Evolutionary conservation across 2,113 vertebrate genomes (phyloP), one percentile per base, ranked within the genome.

Genomic region (Menura novaehollandiae): DNA sequence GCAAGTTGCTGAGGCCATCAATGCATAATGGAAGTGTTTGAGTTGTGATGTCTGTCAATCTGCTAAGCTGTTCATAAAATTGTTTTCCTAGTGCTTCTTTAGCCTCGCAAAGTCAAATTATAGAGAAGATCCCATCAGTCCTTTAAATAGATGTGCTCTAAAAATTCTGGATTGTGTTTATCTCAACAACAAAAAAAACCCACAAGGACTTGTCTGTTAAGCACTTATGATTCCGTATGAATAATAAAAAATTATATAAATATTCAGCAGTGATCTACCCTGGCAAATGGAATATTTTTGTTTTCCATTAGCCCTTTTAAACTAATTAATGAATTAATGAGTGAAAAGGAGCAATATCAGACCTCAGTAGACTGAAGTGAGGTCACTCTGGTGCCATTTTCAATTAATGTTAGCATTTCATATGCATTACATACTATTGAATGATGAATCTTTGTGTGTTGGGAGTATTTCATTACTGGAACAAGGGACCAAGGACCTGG

Each of bases 291-390:
- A 96, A 97, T 97, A 97, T 96, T 97, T 97, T 96, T 96, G 94
- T 96, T 96, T 97, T 96, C 90, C 94, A 97, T 96, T 96, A 96
- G 90, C 85, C 63, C 92, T 91, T 96, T 97, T 93, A 96, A 94
- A 96, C 88, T 95, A 96, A 97, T 96, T 97, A 96, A 97, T 96
- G 96, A 94, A 96, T 96, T 95, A 96, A 96, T 96, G 91, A 97
- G 63, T 66, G 78, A 91, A 75, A 96, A 83, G 90, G 90, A 96
- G 94, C 76, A 94, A 91, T 93, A 96, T 94, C 87, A 95, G 95
- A 96, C 94, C 91, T 93, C 96, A 94, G 78, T 90, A 91, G 94
- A 91, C 94, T 73, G 77, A 73, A 92, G 89, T 86, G 88, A 96
- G 91, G 93, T 96, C 95, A 96, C 90, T 96, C 18, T 1, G 1